These are phyloP conservation scores for Pachyseris speciosa DNA, from an alignment of 64 coral and sea anemone species.

Conservation along the genomic window DNA sequence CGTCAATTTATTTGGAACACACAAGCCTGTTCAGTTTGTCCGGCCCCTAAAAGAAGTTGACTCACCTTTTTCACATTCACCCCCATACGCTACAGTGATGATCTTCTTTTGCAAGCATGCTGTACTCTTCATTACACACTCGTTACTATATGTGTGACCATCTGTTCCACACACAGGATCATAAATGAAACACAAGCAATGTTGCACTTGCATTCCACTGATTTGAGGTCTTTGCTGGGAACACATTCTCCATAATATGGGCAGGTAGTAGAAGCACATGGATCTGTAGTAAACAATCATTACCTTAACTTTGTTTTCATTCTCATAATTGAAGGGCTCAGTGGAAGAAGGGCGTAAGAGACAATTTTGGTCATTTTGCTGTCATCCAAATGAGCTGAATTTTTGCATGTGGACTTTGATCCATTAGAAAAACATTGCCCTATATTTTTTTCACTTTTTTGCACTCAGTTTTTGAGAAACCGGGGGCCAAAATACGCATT, in stretches of 20 bases:
- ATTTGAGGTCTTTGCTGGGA: conserved; percentile 24
- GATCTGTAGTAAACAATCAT: background rate
- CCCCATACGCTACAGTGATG: conserved; percentile 32
- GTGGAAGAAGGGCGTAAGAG: too few species aligned
- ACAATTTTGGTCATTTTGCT: background rate
- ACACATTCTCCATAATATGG: conserved; percentile 36
- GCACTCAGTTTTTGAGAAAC: too few species aligned
- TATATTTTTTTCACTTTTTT: too few species aligned
- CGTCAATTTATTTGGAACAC: background rate
- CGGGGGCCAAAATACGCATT: too few species aligned
- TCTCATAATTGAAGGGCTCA: background rate
- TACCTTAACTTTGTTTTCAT: background rate
- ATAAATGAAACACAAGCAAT: conserved; percentile 14
- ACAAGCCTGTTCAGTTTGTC: background rate
- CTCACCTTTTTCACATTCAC: conserved; percentile 55
- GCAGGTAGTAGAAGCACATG: conserved; percentile 14
- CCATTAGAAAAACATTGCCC: too few species aligned
- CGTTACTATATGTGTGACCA: conserved; percentile 32
- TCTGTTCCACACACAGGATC: conserved; percentile 69
- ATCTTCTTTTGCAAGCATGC: conserved; percentile 43
- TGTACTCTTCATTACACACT: conserved; percentile 49
- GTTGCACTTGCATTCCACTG: conserved; percentile 35
- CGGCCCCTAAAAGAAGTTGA: background rate
- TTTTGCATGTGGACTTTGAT: too few species aligned
- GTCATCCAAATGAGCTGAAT: background rate